These are phyloP conservation scores for Adela reaumurella DNA, from an alignment of 2,888 invertebrate genomes.

Conservation along the genomic window DNA sequence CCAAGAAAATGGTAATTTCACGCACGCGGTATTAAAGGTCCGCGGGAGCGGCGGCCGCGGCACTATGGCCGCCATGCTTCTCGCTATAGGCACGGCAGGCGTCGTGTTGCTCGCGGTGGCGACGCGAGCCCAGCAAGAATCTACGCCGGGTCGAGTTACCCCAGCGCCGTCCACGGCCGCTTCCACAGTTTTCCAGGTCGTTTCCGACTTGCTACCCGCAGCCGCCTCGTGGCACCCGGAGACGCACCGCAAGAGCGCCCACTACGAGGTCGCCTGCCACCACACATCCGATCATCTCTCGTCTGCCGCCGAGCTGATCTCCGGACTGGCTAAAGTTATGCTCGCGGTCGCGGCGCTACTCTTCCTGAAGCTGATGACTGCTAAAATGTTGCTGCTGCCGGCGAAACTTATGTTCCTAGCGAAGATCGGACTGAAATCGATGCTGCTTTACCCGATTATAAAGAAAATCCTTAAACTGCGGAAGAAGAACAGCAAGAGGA, in stretches of 20 bases:
- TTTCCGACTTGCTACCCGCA: conserved; percentile 37
- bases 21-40: conserved; percentile 43
- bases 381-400: conserved; percentile 40
- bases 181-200: conserved; percentile 18
- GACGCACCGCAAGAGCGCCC: conserved; percentile 28
- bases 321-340: conserved; percentile 47
- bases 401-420: conserved; percentile 30
- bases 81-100: conserved; percentile 25
- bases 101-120: conserved; percentile 23
- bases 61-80: conserved; percentile 31
- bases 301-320: conserved; percentile 37
- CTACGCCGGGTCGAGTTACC: conserved; percentile 21
- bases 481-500: conserved; percentile 38
- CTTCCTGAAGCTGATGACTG: conserved; percentile 35
- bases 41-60: conserved; percentile 31
- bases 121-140: conserved; percentile 29
- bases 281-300: conserved; percentile 31
- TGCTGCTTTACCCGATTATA: conserved; percentile 45
- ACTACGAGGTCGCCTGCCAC: conserved; percentile 29
- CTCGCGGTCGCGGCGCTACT: conserved; percentile 38
- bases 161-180: conserved; percentile 21
- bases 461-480: conserved; percentile 42
- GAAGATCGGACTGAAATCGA: conserved; percentile 41
- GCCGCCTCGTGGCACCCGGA: conserved; percentile 35
- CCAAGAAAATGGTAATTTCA: conserved; percentile 24